Evolutionary conservation across 2,888 invertebrate genomes (phyloP).

Genomic region (Tridacna crocea): DNA sequence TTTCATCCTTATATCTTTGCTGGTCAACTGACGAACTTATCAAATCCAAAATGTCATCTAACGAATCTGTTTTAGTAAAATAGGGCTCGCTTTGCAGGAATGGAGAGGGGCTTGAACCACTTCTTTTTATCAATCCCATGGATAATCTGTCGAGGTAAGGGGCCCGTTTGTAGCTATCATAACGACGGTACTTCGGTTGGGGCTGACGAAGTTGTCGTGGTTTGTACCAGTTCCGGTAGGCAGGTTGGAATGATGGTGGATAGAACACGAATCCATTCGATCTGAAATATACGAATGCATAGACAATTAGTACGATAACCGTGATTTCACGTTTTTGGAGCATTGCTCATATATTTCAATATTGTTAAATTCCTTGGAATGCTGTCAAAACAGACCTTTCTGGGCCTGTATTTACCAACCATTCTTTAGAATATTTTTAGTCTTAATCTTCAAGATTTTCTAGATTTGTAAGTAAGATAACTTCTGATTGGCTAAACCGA

Average conservation of each 20-base stretch:
- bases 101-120: background rate
- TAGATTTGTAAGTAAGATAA: no score
- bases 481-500: no score
- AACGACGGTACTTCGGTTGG: background rate
- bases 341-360: no score
- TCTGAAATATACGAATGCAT: slow-evolving; percentile 9
- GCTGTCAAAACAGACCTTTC: no score
- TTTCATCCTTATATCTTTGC: background rate
- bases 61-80: background rate
- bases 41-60: background rate
- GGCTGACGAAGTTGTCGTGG: background rate
- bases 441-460: no score
- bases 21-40: background rate
- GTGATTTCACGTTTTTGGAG: no score
- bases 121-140: slow-evolving; percentile 44
- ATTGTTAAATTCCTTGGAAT: no score
- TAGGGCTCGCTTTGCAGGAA: background rate
- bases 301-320: background rate
- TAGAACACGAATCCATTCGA: slow-evolving; percentile 19
- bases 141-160: slow-evolving; percentile 40
- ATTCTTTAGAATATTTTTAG: no score
- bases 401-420: no score
- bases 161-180: slow-evolving; percentile 25
- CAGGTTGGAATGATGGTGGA: slow-evolving; percentile 25
- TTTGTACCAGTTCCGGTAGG: background rate